Evolutionary conservation across 1,140 invertebrate genomes (phyloP).

Genomic region (Colletes latitarsis): DNA sequence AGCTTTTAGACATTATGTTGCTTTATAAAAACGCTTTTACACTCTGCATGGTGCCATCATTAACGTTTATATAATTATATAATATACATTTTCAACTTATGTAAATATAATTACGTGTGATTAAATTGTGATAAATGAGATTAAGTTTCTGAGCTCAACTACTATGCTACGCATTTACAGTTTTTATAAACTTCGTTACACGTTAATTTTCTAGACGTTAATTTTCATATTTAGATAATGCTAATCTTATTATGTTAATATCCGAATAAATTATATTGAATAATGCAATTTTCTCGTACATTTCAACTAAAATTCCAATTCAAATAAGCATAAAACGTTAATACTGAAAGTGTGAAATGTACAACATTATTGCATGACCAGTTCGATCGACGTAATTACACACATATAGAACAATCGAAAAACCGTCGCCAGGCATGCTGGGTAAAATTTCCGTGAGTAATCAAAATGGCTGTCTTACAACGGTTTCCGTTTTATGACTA

Average conservation of each 20-base stretch:
- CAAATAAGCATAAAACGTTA: neutral
- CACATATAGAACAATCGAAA: slow-evolving; percentile 48
- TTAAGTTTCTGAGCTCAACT: slow-evolving; percentile 40
- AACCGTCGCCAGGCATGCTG: slow-evolving; percentile 65
- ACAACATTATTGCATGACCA: neutral
- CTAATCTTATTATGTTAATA: neutral
- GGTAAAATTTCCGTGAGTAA: slow-evolving; percentile 67
- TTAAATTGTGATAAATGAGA: slow-evolving; percentile 9
- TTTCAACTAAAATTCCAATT: neutral
- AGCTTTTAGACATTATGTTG: slow-evolving; percentile 29
- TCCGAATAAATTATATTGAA: neutral
- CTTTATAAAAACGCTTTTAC: slow-evolving; percentile 22
- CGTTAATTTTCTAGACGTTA: neutral
- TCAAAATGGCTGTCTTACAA: slow-evolving; percentile 68
- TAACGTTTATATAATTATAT: slow-evolving; percentile 14
- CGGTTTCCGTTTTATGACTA: slow-evolving; percentile 50
- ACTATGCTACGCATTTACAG: neutral
- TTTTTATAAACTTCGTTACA: neutral
- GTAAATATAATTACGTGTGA: neutral
- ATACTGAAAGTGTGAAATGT: neutral
- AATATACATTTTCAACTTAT: neutral
- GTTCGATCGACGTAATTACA: slow-evolving; percentile 29
- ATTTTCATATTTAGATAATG: neutral
- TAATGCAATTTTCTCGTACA: neutral
- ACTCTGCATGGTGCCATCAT: slow-evolving; percentile 51